A percentile compares a stretch with the other conserved stretches of the same genome.
phyloP scores from a whole-genome alignment of 1,140 invertebrate species.

The Ceratina calcarata region DNA sequence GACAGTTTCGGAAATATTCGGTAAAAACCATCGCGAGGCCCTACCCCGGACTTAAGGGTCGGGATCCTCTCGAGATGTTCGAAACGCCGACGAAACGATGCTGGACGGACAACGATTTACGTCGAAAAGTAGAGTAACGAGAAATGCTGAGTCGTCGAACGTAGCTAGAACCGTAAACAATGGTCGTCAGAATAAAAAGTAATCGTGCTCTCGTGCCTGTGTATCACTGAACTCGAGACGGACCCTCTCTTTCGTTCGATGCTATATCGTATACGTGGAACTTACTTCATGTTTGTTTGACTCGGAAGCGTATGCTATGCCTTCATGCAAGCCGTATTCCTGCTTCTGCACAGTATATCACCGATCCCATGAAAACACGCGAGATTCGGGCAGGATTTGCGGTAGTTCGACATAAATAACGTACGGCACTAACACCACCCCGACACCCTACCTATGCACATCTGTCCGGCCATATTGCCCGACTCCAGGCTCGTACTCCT shows the following conservation, averaged over 20 bases:
- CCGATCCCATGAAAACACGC: constrained; percentile 80
- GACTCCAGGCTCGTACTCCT: constrained; percentile 57
- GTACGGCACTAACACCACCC: constrained; percentile 76
- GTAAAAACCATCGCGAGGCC: not conserved
- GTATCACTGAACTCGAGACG: constrained; percentile 18
- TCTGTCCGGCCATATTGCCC: constrained; percentile 79
- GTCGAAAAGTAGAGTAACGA: not conserved
- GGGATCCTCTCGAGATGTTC: not conserved
- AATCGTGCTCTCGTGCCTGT: constrained; percentile 43
- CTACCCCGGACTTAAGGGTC: not conserved
- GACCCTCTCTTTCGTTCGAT: constrained; percentile 42
- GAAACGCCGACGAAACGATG: not conserved
- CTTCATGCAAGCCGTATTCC: constrained; percentile 76
- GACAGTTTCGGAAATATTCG: not conserved
- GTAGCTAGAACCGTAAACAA: constrained; percentile 42
- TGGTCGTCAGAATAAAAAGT: constrained; percentile 44
- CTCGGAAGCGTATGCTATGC: constrained; percentile 76
- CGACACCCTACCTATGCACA: constrained; percentile 77
- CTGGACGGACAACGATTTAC: too few relatives aligned
- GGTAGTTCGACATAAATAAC: constrained; percentile 79
- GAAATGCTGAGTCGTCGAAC: not conserved
- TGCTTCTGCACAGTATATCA: constrained; percentile 76
- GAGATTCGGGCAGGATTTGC: constrained; percentile 77
- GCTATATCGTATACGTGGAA: constrained; percentile 55
- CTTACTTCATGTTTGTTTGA: constrained; percentile 79